Evolutionary conservation across 2,113 vertebrate species (phyloP), one percentile per base, ranked within the genome.

Genomic region (Carassius auratus): DNA sequence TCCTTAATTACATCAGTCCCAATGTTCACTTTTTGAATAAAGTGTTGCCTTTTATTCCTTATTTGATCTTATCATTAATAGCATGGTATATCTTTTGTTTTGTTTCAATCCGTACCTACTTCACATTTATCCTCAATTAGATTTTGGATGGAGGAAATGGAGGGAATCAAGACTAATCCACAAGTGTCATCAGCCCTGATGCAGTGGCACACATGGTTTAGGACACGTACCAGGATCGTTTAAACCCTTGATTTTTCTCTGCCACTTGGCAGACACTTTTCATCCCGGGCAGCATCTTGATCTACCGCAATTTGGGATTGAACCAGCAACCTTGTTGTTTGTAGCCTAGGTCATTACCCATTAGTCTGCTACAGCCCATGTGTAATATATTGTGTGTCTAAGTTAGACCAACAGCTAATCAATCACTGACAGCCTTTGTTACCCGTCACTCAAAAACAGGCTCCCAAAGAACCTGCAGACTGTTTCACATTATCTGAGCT

Each of bases 221-320:
- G 36, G 69, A 45, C 69, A 45, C 69, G 5, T 5, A 73, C 19
- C 19, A 73, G 33, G 21, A 73, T 73, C 1, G 5, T 12, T 73
- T 73, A 73, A n/a, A 73, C 17, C 19, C 19, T 73, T 73, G 4
- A n/a, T 45, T 73, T 73, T 73, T 73, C 69, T 73, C 33, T 73
- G 69, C 36, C 69, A 42, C 69, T 73, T 42, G 36, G 8, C 8
- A 42, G 69, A 42, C 33, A 42, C 9, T 36, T 68, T 36, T 68
- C 30, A 19, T 9, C 30, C 66, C 4, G 36, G n/a, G 19, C 36
- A 21, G 69, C 4, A 21, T 73, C 17, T 73, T 73, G 69, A 73
- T 73, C 36, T 73, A 21, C 1, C 21, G 3, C 8, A 45, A 5
- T 73, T 73, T 62, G 59, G 59, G 59, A 62, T 9, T n/a, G 59